phyloP scores from a whole-genome alignment of 2,888 invertebrate species.

The Nebria brevicollis region DNA sequence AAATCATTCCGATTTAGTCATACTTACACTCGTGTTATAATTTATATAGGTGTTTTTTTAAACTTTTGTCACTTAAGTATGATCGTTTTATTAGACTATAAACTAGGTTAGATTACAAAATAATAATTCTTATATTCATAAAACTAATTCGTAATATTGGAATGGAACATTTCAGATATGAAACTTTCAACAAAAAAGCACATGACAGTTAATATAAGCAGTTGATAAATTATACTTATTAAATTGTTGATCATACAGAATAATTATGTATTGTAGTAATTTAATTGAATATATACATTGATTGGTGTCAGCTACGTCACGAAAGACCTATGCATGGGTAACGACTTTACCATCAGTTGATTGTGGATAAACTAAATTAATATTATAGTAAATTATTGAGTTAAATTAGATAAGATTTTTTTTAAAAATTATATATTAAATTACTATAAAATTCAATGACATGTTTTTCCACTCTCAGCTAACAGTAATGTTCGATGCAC shows the following conservation, averaged over 20 bases:
- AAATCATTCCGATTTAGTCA: background rate
- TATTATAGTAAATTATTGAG: background rate
- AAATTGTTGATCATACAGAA: background rate
- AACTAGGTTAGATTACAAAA: no score
- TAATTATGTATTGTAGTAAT: background rate
- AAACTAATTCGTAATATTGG: background rate
- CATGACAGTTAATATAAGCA: background rate
- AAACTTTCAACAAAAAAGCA: background rate
- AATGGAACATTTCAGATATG: background rate
- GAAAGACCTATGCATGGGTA: background rate
- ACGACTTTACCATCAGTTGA: background rate
- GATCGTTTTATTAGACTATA: no score
- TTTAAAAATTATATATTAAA: background rate
- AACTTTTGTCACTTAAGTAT: background rate
- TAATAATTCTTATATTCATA: background rate
- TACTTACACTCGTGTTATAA: background rate
- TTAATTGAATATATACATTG: background rate
- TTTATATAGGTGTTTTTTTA: background rate
- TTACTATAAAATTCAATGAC: background rate
- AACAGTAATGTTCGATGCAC: no score
- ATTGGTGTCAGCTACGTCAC: background rate
- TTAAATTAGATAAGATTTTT: background rate
- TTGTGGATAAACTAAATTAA: background rate
- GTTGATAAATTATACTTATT: background rate
- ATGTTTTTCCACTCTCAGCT: background rate